phyloP scores from a whole-genome alignment of 35 echinoderm and acorn worm genomes.

The Lytechinus pictus region DNA sequence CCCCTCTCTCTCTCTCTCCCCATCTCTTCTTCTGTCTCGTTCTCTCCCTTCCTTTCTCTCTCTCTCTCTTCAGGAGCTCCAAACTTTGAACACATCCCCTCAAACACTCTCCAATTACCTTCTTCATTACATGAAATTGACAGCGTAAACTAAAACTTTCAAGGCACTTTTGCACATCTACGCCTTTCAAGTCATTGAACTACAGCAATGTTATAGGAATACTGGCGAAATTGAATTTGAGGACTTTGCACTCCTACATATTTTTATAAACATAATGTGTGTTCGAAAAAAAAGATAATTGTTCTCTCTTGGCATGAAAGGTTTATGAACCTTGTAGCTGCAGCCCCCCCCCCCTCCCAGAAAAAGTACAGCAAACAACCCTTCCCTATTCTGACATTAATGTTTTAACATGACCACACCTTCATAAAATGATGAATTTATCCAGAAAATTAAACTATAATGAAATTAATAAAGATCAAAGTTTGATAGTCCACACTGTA shows the following conservation, averaged over 20 bases:
- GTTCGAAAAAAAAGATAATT: too few relatives aligned
- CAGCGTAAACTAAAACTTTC: neutral
- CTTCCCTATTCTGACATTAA: too few relatives aligned
- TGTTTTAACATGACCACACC: too few relatives aligned
- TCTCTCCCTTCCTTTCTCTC: neutral
- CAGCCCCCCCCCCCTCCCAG: neutral
- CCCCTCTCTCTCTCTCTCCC: neutral
- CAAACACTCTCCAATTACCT: too few relatives aligned
- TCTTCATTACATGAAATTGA: neutral
- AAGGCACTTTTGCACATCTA: neutral
- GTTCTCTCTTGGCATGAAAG: neutral
- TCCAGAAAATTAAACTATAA: too few relatives aligned
- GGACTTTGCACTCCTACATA: neutral
- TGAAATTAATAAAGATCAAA: too few relatives aligned
- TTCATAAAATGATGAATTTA: too few relatives aligned
- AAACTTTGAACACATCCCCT: neutral
- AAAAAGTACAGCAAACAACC: neutral
- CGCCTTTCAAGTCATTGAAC: neutral
- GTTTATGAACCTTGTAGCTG: neutral
- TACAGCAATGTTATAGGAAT: neutral
- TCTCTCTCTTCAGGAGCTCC: neutral
- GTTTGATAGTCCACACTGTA: neutral
- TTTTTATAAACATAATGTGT: too few relatives aligned
- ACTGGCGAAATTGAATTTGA: neutral
- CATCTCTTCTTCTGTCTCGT: neutral